Evolutionary conservation across 2,113 vertebrate species (phyloP).

Genomic region (Ictalurus furcatus): DNA sequence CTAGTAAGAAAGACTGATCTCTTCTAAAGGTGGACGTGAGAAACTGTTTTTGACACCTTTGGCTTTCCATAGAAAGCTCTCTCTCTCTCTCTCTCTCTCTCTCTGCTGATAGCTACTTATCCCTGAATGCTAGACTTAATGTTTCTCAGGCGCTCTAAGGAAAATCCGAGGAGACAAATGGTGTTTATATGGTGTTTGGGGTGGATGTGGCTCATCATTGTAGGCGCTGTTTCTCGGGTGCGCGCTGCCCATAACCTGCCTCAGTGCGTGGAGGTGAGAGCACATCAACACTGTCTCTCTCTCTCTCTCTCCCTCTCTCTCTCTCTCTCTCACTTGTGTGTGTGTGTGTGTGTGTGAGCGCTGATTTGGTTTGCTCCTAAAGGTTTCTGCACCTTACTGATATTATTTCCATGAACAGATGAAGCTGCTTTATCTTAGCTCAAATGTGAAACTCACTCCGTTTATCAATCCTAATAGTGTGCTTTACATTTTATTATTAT

Average conservation of each 20-base stretch:
- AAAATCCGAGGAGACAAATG: not conserved
- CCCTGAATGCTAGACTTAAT: not conserved
- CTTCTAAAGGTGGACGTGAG: not conserved
- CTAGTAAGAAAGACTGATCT: not conserved
- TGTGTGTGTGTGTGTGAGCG: not conserved
- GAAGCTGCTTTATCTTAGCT: not conserved
- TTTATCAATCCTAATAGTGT: not conserved
- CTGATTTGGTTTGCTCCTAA: not conserved
- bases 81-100: conserved; percentile 9
- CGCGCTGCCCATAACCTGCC: conserved; percentile 12
- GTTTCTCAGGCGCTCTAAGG: not conserved
- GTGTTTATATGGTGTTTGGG: not conserved
- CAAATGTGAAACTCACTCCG: not conserved
- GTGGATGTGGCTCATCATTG: not conserved
- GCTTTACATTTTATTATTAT: not conserved
- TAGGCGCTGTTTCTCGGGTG: not conserved
- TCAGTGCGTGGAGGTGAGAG: conserved; percentile 26
- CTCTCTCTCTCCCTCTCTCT: not conserved
- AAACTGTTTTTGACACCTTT: conserved; percentile 1
- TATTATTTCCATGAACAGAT: not conserved
- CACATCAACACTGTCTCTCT: conserved; percentile 1
- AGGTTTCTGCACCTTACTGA: not conserved
- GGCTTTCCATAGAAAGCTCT: conserved; percentile 22
- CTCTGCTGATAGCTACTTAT: conserved; percentile 5
- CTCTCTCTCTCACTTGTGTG: not conserved